phyloP scores from a whole-genome alignment of 2,797 vertebrate species.

The Streptopelia turtur region DNA sequence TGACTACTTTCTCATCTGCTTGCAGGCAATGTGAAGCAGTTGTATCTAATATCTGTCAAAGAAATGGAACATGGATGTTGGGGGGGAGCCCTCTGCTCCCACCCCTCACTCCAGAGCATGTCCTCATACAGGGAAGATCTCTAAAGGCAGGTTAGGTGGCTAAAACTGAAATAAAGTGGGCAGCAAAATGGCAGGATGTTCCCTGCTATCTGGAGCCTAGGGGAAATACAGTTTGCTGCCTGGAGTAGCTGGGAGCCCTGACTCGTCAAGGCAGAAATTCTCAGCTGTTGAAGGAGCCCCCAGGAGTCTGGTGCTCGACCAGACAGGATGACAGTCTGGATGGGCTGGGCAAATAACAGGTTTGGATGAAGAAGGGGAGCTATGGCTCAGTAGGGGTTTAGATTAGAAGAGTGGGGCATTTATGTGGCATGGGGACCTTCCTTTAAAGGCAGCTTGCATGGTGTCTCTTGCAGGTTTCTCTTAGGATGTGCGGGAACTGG shows the following conservation, averaged over 20 bases:
- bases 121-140: not conserved
- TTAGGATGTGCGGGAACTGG: not conserved
- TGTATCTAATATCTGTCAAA: not conserved
- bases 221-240: not conserved
- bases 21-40: not conserved
- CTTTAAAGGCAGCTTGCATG: not conserved
- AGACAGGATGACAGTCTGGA: not conserved
- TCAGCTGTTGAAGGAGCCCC: not conserved
- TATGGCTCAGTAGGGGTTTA: not conserved
- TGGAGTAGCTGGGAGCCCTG: not conserved
- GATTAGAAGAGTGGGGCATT: not conserved
- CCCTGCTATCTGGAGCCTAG: not conserved
- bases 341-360: not conserved
- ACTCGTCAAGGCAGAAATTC: rapidly evolving
- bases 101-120: not conserved
- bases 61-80: not conserved
- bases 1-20: not conserved
- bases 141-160: not conserved
- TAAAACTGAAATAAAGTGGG: not conserved
- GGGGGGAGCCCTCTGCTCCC: not conserved
- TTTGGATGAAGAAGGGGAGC: not conserved
- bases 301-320: rapidly evolving
- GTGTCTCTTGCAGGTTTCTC: not conserved
- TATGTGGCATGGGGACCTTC: not conserved
- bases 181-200: not conserved